Conservation (phyloP, 2,888 invertebrate genomes). For the Hemithea aestivaria region DNA sequence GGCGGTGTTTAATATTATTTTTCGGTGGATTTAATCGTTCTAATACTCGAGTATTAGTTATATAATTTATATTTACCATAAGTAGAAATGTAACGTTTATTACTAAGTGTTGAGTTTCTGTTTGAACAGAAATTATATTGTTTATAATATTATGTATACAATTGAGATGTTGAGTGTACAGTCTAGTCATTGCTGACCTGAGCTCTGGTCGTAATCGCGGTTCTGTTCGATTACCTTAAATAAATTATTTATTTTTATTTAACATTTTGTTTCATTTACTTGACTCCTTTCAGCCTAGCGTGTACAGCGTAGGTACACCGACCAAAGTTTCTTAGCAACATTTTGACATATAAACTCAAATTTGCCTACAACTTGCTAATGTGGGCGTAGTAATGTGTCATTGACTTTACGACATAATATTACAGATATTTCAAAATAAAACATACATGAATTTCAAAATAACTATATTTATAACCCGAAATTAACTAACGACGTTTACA, state of each 20-base stretch:
- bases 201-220: constrained; percentile 66
- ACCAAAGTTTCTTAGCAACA: too few species aligned
- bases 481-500: constrained; percentile 71
- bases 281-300: background rate
- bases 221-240: constrained; percentile 64
- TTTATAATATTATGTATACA: constrained; percentile 71
- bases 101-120: constrained; percentile 76
- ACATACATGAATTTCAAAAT: constrained; percentile 26
- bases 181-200: constrained; percentile 74
- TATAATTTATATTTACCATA: constrained; percentile 72
- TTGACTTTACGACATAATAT: too few species aligned
- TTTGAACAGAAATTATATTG: constrained; percentile 70
- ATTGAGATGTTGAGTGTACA: constrained; percentile 75
- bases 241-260: constrained; percentile 77
- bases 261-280: constrained; percentile 44
- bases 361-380: too few species aligned
- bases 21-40: constrained; percentile 73
- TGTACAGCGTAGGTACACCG: too few species aligned
- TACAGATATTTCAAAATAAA: too few species aligned
- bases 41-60: constrained; percentile 78
- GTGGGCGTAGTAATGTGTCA: too few species aligned
- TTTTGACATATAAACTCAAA: too few species aligned
- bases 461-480: constrained; percentile 76
- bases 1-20: constrained; percentile 71
- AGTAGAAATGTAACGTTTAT: constrained; percentile 72